Percentiles rank a stretch among this genome's conserved stretches.
These are phyloP conservation scores for Drosophila cracens DNA, from an alignment of 2,888 invertebrate species.

Conservation along the genomic window DNA sequence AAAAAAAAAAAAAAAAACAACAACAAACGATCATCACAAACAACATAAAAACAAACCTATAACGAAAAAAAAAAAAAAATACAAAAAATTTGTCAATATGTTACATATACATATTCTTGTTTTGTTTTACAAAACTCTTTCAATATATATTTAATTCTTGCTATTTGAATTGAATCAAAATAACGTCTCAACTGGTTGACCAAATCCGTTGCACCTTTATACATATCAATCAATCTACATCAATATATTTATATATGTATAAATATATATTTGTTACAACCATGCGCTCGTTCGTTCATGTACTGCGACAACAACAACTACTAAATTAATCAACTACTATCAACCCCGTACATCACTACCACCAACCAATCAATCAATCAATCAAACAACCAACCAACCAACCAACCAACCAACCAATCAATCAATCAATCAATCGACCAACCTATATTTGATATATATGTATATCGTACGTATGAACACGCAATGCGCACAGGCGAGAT, in stretches of 20 bases:
- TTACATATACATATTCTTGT: conserved; percentile 28
- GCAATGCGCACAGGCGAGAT: conserved; percentile 89
- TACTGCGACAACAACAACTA: conserved; percentile 65
- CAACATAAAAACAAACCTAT: conserved; percentile 13
- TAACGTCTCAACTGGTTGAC: conserved; percentile 44
- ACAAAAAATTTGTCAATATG: conserved; percentile 11
- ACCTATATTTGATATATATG: conserved; percentile 32
- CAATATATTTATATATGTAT: conserved; percentile 28
- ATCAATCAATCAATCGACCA: conserved; percentile 51
- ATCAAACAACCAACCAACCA: conserved; percentile 34
- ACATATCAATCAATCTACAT: conserved; percentile 23
- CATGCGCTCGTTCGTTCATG: conserved; percentile 58
- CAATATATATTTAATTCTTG: conserved; percentile 5
- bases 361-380: conserved; percentile 54
- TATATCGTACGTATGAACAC: conserved; percentile 36
- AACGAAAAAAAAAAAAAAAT: neutral
- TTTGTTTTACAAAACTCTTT: conserved; percentile 32
- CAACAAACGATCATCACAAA: conserved; percentile 26
- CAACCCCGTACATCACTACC: conserved; percentile 58
- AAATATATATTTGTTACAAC: conserved; percentile 42
- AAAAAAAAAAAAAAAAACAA: conserved; percentile 18
- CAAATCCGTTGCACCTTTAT: conserved; percentile 28
- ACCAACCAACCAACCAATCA: conserved; percentile 38
- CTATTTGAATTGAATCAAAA: conserved; percentile 28
- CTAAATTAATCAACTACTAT: conserved; percentile 59